A percentile compares a stretch with the other conserved stretches of the same genome.
phyloP scores from a whole-genome alignment of 2,113 vertebrate genomes.

The Aegotheles bennettii region DNA sequence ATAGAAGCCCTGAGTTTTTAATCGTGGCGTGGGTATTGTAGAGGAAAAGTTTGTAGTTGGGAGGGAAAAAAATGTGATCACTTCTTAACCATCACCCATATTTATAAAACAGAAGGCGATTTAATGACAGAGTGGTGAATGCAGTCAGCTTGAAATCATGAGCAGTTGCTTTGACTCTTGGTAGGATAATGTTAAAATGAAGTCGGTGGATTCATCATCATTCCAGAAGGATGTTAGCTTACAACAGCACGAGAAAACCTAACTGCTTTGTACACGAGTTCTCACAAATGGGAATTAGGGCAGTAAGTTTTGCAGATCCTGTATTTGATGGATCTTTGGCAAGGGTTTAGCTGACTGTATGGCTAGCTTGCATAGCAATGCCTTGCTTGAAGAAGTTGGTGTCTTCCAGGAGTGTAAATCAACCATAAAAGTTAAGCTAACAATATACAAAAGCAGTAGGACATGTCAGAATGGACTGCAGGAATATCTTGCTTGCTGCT shows the following conservation, averaged over 20 bases:
- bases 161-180: not conserved
- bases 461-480: not conserved
- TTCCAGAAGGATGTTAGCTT: not conserved
- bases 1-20: not conserved
- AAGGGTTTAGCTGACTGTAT: not conserved
- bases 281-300: conserved; percentile 15
- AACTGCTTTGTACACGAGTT: not conserved
- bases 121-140: not conserved
- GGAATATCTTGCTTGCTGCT: not conserved
- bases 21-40: not conserved
- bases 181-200: not conserved
- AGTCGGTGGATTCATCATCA: not conserved
- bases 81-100: not conserved
- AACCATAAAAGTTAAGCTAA: not conserved
- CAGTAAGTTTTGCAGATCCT: conserved; percentile 6
- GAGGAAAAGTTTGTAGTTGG: not conserved
- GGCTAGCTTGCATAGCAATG: not conserved
- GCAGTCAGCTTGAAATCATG: not conserved
- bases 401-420: conserved; percentile 33
- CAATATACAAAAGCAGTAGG: not conserved
- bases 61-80: not conserved
- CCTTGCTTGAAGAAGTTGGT: conserved; percentile 2
- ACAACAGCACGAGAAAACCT: not conserved
- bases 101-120: not conserved
- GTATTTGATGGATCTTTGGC: conserved; percentile 27